Evolutionary conservation across 2,113 vertebrate species (phyloP).

Genomic region (Clupea harengus): DNA sequence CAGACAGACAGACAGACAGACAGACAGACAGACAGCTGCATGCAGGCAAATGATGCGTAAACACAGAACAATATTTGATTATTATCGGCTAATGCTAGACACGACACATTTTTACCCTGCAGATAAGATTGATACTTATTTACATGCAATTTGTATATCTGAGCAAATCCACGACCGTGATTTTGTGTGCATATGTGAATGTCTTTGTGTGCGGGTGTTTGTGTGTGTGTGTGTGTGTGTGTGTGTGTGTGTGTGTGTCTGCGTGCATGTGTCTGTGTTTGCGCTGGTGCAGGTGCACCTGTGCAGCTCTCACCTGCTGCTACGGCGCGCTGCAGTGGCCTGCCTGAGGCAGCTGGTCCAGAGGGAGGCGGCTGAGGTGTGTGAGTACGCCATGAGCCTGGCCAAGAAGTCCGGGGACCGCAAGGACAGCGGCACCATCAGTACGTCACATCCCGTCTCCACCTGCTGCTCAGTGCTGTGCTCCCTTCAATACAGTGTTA

Average conservation of each 20-base stretch:
- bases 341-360: conserved; percentile 95
- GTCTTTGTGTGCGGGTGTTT: background rate
- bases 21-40: background rate
- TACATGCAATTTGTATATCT: background rate
- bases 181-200: background rate
- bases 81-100: too few relatives aligned
- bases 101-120: too few relatives aligned
- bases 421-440: conserved; percentile 80
- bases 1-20: background rate
- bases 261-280: background rate
- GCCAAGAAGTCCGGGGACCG: conserved; percentile 83
- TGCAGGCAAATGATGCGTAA: too few relatives aligned
- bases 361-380: conserved; percentile 94
- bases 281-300: conserved; percentile 84
- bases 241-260: background rate
- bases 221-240: background rate
- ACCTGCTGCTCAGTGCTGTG: background rate
- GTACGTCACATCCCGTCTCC: conserved; percentile 70
- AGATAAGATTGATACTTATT: background rate
- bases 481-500: background rate
- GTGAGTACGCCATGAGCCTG: conserved; percentile 96
- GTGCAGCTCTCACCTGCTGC: conserved; percentile 92
- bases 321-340: conserved; percentile 91
- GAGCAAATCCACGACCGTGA: background rate
- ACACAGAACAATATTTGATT: too few relatives aligned